Base-by-base conservation (phyloP, 2,113 vertebrate genomes). In the Catharus fuscescens region DNA sequence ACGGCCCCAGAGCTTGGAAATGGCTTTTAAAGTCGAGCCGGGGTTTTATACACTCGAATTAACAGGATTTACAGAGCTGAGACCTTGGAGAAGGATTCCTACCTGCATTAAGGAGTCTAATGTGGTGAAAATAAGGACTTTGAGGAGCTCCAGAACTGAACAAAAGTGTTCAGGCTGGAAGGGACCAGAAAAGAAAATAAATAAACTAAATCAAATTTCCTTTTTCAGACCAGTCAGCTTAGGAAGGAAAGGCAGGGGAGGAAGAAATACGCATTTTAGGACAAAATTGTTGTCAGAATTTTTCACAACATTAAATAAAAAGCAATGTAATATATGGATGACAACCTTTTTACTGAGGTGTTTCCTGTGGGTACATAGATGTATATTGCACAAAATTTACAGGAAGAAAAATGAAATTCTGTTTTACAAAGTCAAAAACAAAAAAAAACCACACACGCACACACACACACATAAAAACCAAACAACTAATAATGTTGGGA, bases 231-330 rank as follows among this genome's bases (percentile, higher is more conserved):
- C 80, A 61, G 87, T 91, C 80, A 79, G 83, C 54, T 60, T 80
- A 90, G 84, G 62, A 98, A 97, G 81, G 70, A 73, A 73, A 82
- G 94, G 85, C 60, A 62, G 62, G 91, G 81, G 83, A 85, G 87
- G 89, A 88, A 82, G 85, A 91, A 92, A 84, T 60, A 73, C 95
- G 92, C 94, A 95, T 97, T 97, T 95, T 93, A 96, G 92, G 81
- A 93, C 69, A 86, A 93, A 92, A 93, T 62, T 20, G 18, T 86
- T 95, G 91, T 96, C 13, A 66, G 93, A 80, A 88, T 95, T 94
- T 95, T 95, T 96, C 95, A 96, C 93, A 66, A 95, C 65, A 45
- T 80, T 96, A 97, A 98, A 91, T 95, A 97, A 97, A 98, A 98
- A 98, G 98, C 98, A 96, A 96, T 17, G 15, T 52, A 52, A 52